Evolutionary conservation across 2,888 invertebrate species (phyloP).

Genomic region (Ophion ventricosus): DNA sequence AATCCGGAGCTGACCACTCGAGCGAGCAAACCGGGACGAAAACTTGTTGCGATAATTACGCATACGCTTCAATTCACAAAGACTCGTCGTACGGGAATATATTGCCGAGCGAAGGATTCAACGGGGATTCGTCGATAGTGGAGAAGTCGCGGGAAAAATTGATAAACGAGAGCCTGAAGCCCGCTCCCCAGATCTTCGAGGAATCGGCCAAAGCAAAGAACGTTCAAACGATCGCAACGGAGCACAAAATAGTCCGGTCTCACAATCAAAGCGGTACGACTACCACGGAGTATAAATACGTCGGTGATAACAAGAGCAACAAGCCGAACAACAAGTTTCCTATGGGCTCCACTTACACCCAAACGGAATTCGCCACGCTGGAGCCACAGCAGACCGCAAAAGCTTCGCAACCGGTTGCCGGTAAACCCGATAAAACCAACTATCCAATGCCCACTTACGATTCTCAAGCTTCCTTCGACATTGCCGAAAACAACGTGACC

Average conservation of each 20-base stretch:
- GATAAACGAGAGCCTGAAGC: slow-evolving; percentile 69
- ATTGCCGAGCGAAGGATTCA: slow-evolving; percentile 71
- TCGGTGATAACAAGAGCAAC: slow-evolving; percentile 73
- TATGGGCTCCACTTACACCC: slow-evolving; percentile 78
- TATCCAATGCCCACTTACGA: slow-evolving; percentile 78
- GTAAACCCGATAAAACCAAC: slow-evolving; percentile 77
- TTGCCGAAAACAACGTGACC: slow-evolving; percentile 73
- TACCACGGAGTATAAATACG: slow-evolving; percentile 74
- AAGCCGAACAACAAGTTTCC: slow-evolving; percentile 76
- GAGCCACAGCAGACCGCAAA: slow-evolving; percentile 73
- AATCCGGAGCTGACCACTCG: slow-evolving; percentile 68
- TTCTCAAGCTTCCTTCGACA: slow-evolving; percentile 76
- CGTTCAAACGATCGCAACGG: slow-evolving; percentile 70
- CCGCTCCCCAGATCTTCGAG: slow-evolving; percentile 66
- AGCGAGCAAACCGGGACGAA: slow-evolving; percentile 73
- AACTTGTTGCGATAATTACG: slow-evolving; percentile 78
- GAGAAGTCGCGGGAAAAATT: slow-evolving; percentile 78
- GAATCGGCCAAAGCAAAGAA: slow-evolving; percentile 76
- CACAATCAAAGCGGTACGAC: slow-evolving; percentile 70
- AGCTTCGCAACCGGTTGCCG: slow-evolving; percentile 70
- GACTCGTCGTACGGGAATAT: slow-evolving; percentile 72
- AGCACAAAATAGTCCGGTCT: slow-evolving; percentile 69
- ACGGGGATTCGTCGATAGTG: slow-evolving; percentile 68
- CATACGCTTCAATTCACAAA: slow-evolving; percentile 77
- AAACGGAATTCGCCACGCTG: slow-evolving; percentile 76